phyloP scores from a whole-genome alignment of 2,113 vertebrate species.

The Lota lota region DNA sequence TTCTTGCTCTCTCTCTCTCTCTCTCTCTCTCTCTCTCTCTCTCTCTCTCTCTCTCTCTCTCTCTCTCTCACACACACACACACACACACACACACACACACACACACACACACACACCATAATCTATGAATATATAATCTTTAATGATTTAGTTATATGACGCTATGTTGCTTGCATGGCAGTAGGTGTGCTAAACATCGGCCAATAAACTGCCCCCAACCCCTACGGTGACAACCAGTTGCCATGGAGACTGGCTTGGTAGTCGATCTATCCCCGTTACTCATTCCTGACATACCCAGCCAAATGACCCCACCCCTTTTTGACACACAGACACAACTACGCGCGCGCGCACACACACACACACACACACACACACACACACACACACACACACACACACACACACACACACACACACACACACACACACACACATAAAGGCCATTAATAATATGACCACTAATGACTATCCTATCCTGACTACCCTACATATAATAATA shows the following conservation, averaged over 20 bases:
- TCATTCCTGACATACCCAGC: constrained; percentile 22
- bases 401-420: background rate
- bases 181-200: constrained; percentile 66
- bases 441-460: background rate
- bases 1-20: background rate
- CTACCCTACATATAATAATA: no score
- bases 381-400: constrained; percentile 1
- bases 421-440: background rate
- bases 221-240: constrained; percentile 61
- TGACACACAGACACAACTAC: background rate
- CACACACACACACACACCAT: constrained; percentile 15
- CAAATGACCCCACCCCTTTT: background rate
- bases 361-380: background rate
- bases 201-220: constrained; percentile 54
- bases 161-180: constrained; percentile 30
- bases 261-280: constrained; percentile 46
- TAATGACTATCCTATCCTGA: no score
- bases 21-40: no score
- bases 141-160: no score
- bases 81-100: background rate
- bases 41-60: no score
- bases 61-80: background rate
- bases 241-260: constrained; percentile 68
- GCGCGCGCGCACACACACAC: no score
- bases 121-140: background rate